These are phyloP conservation scores for Mormyrus iriodes DNA, from an alignment of 2,113 vertebrate genomes.

Conservation along the genomic window DNA sequence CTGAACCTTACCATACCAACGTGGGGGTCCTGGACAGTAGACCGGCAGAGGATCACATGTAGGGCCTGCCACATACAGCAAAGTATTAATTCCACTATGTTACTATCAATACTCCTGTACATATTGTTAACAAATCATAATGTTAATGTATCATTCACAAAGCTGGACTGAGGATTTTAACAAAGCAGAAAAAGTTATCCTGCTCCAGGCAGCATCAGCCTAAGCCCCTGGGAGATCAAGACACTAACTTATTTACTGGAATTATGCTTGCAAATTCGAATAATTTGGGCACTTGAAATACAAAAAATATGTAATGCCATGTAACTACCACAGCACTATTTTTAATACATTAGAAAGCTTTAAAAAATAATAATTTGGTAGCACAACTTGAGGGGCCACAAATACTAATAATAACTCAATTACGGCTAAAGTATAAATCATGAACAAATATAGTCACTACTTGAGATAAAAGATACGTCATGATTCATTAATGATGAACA, in stretches of 20 bases:
- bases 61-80: neutral
- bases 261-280: neutral
- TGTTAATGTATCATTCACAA: neutral
- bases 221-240: neutral
- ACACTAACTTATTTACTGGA: neutral
- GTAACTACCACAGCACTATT: neutral
- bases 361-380: neutral
- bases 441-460: neutral
- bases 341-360: neutral
- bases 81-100: neutral
- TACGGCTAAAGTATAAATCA: neutral
- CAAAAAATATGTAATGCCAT: neutral
- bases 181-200: neutral
- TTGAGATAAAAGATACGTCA: neutral
- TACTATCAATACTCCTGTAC: neutral
- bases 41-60: neutral
- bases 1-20: conserved; percentile 7
- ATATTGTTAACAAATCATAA: neutral
- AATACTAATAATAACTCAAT: neutral
- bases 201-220: too few species aligned
- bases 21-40: neutral
- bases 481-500: neutral
- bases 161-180: neutral
- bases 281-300: neutral
- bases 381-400: neutral